Evolutionary conservation across 2,113 vertebrate species (phyloP).

Genomic region (Boulengeromyrus knoepffleri): DNA sequence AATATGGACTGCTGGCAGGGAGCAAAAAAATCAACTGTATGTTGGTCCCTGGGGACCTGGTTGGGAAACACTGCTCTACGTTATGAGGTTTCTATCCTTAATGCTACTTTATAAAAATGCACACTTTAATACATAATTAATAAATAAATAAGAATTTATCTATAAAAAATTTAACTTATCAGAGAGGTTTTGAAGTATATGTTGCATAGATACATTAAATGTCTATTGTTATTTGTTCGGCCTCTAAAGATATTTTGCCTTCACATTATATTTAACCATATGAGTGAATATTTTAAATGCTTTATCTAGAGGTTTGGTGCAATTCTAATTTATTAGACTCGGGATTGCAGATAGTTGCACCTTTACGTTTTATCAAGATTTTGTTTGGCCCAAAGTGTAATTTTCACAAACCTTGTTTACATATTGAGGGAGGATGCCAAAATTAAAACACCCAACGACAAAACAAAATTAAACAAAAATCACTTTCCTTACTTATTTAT

Average conservation of each 20-base stretch:
- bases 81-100: not conserved
- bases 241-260: not conserved
- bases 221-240: not conserved
- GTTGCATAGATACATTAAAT: not conserved
- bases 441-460: not conserved
- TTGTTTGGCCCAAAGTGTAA: not conserved
- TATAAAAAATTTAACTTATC: not conserved
- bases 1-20: not conserved
- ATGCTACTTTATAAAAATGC: not conserved
- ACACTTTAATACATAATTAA: not conserved
- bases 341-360: not conserved
- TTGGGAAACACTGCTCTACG: not conserved
- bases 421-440: not conserved
- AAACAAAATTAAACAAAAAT: constrained; percentile 38
- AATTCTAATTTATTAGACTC: not conserved
- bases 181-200: not conserved
- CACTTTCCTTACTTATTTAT: constrained; percentile 15
- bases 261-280: not conserved
- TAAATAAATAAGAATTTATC: not conserved
- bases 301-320: not conserved
- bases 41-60: not conserved
- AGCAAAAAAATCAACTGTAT: not conserved
- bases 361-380: not conserved
- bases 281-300: not conserved
- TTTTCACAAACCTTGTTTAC: not conserved